These are phyloP conservation scores for Eretmocerus hayati DNA, from an alignment of 2,888 invertebrate species.

Conservation along the genomic window DNA sequence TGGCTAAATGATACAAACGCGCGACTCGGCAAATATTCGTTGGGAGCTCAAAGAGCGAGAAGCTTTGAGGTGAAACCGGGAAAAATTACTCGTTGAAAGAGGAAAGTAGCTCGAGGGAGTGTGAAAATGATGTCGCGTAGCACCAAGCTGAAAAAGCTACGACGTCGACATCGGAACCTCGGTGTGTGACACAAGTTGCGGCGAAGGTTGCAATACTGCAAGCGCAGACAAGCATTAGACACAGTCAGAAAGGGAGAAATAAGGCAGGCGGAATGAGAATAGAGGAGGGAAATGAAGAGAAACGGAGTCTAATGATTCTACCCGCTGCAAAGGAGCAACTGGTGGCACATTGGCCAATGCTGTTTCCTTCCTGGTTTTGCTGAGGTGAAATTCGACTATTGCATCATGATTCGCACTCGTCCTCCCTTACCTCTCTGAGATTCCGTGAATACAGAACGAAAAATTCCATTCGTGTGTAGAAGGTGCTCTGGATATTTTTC, in stretches of 20 bases:
- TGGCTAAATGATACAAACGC: background rate
- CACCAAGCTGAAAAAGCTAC: background rate
- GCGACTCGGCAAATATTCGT: background rate
- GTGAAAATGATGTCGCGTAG: background rate
- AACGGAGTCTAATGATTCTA: constrained; percentile 5
- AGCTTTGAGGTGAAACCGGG: background rate
- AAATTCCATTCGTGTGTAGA: too few relatives aligned
- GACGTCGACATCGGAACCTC: background rate
- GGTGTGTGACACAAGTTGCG: background rate
- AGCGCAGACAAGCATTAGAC: background rate
- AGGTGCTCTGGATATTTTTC: too few relatives aligned
- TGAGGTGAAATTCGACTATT: too few relatives aligned
- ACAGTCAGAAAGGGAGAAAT: background rate
- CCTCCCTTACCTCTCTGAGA: too few relatives aligned
- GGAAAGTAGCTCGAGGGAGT: background rate
- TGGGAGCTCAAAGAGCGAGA: background rate
- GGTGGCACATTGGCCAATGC: constrained; percentile 13
- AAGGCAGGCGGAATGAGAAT: too few relatives aligned
- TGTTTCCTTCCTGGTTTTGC: background rate
- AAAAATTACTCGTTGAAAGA: background rate
- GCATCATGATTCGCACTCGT: too few relatives aligned
- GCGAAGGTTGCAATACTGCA: background rate
- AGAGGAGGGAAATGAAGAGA: background rate
- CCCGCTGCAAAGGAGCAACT: constrained; percentile 11
- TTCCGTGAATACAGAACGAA: too few relatives aligned